These are phyloP conservation scores for Novumbra hubbsi DNA, from an alignment of 2,797 vertebrate species.

Conservation along the genomic window DNA sequence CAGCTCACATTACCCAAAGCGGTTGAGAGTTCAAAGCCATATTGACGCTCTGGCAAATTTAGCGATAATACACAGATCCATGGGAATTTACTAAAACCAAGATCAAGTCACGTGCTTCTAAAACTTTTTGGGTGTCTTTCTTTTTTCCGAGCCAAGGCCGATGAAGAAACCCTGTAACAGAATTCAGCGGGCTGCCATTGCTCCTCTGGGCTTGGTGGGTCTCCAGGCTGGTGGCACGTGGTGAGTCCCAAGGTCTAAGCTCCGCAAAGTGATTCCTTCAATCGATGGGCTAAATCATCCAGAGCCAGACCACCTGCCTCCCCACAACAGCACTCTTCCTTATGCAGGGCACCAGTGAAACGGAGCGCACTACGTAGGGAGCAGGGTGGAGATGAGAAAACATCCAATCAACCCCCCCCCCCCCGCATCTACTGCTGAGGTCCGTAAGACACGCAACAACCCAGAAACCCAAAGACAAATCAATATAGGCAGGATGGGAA, in stretches of 20 bases:
- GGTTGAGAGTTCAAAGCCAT: not conserved
- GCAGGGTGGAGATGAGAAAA: not conserved
- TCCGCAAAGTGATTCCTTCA: not conserved
- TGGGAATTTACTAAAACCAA: not conserved
- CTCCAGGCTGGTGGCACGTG: not conserved
- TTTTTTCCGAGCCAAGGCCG: not conserved
- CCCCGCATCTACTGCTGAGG: not conserved
- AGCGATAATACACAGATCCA: not conserved
- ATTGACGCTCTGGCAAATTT: not conserved
- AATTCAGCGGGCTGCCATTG: not conserved
- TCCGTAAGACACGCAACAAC: not conserved
- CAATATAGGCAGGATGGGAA: not conserved
- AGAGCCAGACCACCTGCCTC: not conserved
- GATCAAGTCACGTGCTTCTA: not conserved
- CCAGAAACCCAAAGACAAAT: not conserved
- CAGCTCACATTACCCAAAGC: not conserved
- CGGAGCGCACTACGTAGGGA: not conserved
- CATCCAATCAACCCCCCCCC: not conserved
- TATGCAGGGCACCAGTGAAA: not conserved
- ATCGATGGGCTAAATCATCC: not conserved
- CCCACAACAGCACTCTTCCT: not conserved
- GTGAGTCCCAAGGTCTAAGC: not conserved
- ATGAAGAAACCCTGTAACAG: not conserved
- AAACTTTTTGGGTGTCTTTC: not conserved
- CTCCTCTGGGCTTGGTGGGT: not conserved